Conservation (phyloP, 2,888 invertebrate species). For the Herminia tarsipennalis region DNA sequence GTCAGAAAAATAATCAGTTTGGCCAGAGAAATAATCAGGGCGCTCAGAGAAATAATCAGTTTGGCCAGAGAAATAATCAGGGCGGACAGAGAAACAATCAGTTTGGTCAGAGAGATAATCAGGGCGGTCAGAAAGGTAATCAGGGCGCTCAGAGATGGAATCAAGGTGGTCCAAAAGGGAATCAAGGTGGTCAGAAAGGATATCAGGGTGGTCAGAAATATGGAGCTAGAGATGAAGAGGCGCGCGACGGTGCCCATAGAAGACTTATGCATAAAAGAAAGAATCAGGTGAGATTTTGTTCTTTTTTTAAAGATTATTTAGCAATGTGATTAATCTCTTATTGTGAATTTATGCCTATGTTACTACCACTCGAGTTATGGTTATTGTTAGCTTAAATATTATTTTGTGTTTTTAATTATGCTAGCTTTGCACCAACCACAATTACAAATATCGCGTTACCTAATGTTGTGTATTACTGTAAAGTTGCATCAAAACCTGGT, state of each 20-base stretch:
- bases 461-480: no score
- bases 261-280: slow-evolving; percentile 71
- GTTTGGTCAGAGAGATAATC: slow-evolving; percentile 9
- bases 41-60: slow-evolving; percentile 10
- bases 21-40: not conserved
- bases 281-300: slow-evolving; percentile 52
- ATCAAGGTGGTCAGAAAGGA: not conserved
- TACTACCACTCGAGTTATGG: no score
- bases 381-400: not conserved
- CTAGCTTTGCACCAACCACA: no score
- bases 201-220: slow-evolving; percentile 17
- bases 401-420: no score
- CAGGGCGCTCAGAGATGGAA: slow-evolving; percentile 16
- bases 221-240: slow-evolving; percentile 38
- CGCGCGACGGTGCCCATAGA: slow-evolving; percentile 60
- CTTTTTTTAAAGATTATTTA: no score
- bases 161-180: not conserved
- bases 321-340: no score
- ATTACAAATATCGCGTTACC: no score
- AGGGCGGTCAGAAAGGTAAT: slow-evolving; percentile 9
- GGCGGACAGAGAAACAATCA: slow-evolving; percentile 9
- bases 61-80: slow-evolving; percentile 6
- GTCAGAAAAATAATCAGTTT: not conserved
- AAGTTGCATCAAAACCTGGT: no score
- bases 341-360: no score